These are phyloP conservation scores for Sussaba pulchella DNA, from an alignment of 2,888 invertebrate species.

Conservation along the genomic window DNA sequence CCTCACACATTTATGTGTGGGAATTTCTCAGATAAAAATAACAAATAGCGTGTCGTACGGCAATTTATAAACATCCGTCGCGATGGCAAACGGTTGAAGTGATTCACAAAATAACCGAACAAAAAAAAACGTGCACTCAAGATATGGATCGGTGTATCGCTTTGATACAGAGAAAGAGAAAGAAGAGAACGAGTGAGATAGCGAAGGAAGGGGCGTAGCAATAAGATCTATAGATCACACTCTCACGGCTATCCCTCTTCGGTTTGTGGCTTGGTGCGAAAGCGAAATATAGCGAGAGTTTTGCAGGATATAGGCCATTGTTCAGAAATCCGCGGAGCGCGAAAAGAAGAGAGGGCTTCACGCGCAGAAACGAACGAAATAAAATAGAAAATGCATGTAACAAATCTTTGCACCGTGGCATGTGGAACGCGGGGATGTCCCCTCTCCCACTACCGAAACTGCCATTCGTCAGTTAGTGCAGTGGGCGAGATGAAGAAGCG, in stretches of 20 bases:
- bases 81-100: constrained; percentile 48
- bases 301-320: constrained; percentile 56
- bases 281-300: constrained; percentile 53
- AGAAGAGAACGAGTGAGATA: background rate
- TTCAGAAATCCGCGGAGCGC: constrained; percentile 49
- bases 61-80: constrained; percentile 65
- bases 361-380: constrained; percentile 32
- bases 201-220: constrained; percentile 28
- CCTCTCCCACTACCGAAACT: background rate
- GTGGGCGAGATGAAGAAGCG: constrained; percentile 49
- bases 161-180: constrained; percentile 33
- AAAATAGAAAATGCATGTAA: constrained; percentile 36
- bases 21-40: constrained; percentile 28
- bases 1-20: background rate
- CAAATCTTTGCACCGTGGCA: constrained; percentile 28
- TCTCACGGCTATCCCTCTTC: constrained; percentile 39
- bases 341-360: constrained; percentile 38
- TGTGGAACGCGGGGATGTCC: constrained; percentile 1
- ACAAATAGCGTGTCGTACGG: constrained; percentile 43
- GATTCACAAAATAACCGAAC: background rate
- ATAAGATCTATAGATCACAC: constrained; percentile 62
- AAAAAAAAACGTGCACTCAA: constrained; percentile 24
- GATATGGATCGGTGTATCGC: constrained; percentile 67
- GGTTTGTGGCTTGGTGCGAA: constrained; percentile 55
- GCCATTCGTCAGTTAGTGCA: constrained; percentile 35